A percentile compares a stretch with the other conserved stretches of the same genome.
These are phyloP conservation scores for Sterna hirundo DNA, from an alignment of 2,113 vertebrate species.

Conservation along the genomic window DNA sequence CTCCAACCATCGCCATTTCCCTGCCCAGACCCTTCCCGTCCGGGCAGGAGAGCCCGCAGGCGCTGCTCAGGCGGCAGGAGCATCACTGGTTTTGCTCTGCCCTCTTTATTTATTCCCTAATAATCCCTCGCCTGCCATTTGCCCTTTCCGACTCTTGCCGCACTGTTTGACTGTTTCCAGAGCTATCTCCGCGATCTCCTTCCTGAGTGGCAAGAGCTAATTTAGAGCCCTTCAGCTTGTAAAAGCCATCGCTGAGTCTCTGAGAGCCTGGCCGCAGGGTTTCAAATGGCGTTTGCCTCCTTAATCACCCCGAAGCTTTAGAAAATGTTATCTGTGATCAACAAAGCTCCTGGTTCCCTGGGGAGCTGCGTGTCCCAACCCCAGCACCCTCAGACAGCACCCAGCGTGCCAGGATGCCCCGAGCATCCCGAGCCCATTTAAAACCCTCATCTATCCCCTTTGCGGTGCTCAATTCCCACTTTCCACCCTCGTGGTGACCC, in stretches of 20 bases:
- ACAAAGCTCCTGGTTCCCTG: not conserved
- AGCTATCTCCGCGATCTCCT: not conserved
- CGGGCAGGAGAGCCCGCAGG: not conserved
- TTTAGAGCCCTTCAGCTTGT: not conserved
- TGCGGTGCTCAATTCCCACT: not conserved
- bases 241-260: not conserved
- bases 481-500: not conserved
- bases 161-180: not conserved
- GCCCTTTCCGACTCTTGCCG: not conserved
- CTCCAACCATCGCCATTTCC: not conserved
- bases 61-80: rapidly evolving
- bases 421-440: rapidly evolving
- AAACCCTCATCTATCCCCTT: not conserved
- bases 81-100: not conserved
- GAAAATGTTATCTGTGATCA: not conserved
- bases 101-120: not conserved
- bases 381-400: not conserved
- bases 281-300: not conserved
- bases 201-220: not conserved
- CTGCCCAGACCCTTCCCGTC: not conserved
- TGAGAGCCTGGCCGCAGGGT: not conserved
- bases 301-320: not conserved
- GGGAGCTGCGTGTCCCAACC: not conserved
- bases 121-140: not conserved
- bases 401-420: rapidly evolving